Base-by-base conservation (phyloP, 2,113 vertebrate species). In the Clupea harengus region DNA sequence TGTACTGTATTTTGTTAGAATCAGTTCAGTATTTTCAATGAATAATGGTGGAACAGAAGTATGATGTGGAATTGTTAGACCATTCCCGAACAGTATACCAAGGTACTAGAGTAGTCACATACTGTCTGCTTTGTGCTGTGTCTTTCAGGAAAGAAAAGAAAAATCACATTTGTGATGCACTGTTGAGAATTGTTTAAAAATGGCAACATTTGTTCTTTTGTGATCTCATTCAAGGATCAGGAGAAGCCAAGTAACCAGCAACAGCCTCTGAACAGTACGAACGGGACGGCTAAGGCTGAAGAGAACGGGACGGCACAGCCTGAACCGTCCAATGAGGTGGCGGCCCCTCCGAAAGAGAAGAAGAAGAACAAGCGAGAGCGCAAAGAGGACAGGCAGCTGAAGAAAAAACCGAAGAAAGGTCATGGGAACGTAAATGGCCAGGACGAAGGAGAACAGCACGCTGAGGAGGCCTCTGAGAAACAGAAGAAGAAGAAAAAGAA, bases 351-450 rank as follows among this genome's bases (percentile, higher is more conserved):
- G 46, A 89, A 89, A 17, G 90, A 93, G 84, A 94, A 88, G 54
- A 96, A 97, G 91, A 96, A 96, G 88, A 97, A 85, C 82, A 97
- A 97, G 86, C 93, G 92, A 32, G 96, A 98, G 84, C 92, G 93
- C 81, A 97, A 97, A 92, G 96, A 96, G 82, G 96, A 96, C 8
- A 93, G 96, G 60, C 95, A 95, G 91, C 96, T 96, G 86, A 95
- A 91, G 20, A 95, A 89, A n/a, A 97, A 95, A 81, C 92, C 92
- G 88, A 90, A 92, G 85, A 97, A 96, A 84, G 90, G 93, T 22
- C n/a, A 45, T 87, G 52, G 94, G 88, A 81, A 82, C 22, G 3
- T 52, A 25, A 46, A n/a, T 1, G 91, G 45, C 80, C 92, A 92
- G 85, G 90, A 88, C 15, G 88, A 89, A 3, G 84, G 52, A 4